Percentiles rank a stretch among this genome's conserved stretches.
These are phyloP conservation scores for Gastrophryne carolinensis DNA, from an alignment of 2,797 vertebrate genomes.

Conservation along the genomic window DNA sequence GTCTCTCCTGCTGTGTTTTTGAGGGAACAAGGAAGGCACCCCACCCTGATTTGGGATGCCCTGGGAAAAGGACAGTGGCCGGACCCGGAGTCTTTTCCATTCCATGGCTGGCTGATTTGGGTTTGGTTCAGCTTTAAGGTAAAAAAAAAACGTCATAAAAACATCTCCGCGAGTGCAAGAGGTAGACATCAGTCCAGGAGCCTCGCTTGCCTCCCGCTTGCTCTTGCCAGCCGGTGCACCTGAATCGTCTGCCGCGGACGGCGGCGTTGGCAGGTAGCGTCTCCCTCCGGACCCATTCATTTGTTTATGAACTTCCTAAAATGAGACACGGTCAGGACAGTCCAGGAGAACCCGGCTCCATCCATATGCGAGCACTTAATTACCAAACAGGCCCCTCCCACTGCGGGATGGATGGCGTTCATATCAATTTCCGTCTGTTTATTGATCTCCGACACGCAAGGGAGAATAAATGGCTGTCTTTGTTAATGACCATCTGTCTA, in stretches of 20 bases:
- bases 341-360: neutral
- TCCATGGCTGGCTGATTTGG: too few species aligned
- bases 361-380: conserved; percentile 48
- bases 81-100: too few species aligned
- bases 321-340: neutral
- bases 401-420: conserved; percentile 30
- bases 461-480: conserved; percentile 2
- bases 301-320: conserved; percentile 31
- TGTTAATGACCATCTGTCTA: conserved; percentile 42
- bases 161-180: neutral
- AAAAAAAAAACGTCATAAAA: neutral
- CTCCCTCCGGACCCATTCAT: conserved; percentile 12
- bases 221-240: neutral
- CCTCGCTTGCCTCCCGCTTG: neutral
- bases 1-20: too few species aligned
- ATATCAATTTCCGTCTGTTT: conserved; percentile 50
- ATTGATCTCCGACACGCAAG: conserved; percentile 29
- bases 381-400: conserved; percentile 1
- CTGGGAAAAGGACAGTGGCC: too few species aligned
- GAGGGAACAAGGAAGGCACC: too few species aligned
- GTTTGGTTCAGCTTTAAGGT: too few species aligned
- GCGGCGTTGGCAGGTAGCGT: conserved; percentile 4
- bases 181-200: neutral
- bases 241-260: neutral
- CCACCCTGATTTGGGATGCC: too few species aligned